Base-by-base conservation (phyloP, 2,113 vertebrate genomes). In the Leptobrachium leishanense region DNA sequence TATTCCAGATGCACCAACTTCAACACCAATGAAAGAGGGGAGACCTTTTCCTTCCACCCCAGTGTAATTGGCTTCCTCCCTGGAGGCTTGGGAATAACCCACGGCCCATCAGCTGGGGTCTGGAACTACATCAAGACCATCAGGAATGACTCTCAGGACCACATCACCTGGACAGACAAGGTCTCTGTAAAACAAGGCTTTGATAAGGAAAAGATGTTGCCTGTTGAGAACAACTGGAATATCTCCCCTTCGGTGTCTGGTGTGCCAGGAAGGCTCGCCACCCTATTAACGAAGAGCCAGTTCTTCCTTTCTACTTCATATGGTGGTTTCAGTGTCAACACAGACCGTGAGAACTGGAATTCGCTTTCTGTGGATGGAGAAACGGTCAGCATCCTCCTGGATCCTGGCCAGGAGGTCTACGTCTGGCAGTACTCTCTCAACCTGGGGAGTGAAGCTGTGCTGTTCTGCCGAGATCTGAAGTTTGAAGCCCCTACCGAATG, bases 371-470 rank as follows among this genome's bases (percentile, higher is more conserved):
- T 77, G 5, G 42, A 31, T 13, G 81, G 78, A 43, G 44, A 53
- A 6, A 67, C 11, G 40, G 4, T 78, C 2, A 43, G n/a, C 31
- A 9, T 78, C 12, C 40, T 20, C 1, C 4, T 82, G 0, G 39
- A 74, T 13, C 75, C 75, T 4, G 6, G 68, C 5, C 15, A 74
- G 11, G 43, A 9, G 2, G 54, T 65, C 13, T 77, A 57, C 10
- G n/a, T 73, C 15, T 82, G 81, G 81, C 81, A 82, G 55, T 82
- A 67, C 42, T 62, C 50, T 9, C 53, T 82, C 1, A 70, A 70
- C 53, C 59, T 31, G 20, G 20, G 20, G 20, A 31, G 20, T 31
- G 20, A 31, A 31, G 20, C 20, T 31, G 20, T 31, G 20, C 20
- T 31, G 20, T 31, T 31, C 20, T 31, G 20, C 20, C 20, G 20